These are phyloP conservation scores for Brevimyrus niger DNA, from an alignment of 2,113 vertebrate genomes.

Conservation along the genomic window DNA sequence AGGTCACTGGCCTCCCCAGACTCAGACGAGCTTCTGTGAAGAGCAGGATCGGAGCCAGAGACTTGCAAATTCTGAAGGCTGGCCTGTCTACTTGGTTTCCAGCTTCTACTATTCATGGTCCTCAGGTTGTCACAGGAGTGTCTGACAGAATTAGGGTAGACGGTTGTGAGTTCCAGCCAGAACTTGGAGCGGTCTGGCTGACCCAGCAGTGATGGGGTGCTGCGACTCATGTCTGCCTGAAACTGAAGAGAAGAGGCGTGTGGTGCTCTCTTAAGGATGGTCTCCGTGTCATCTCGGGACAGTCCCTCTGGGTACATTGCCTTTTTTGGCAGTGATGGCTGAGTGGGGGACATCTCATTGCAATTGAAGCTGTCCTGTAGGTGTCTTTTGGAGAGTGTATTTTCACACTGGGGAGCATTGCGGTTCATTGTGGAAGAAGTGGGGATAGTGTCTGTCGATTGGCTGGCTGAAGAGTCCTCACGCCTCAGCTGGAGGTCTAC, in stretches of 20 bases:
- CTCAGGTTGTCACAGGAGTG: conserved; percentile 77
- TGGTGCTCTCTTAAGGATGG: conserved; percentile 38
- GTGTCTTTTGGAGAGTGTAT: conserved; percentile 66
- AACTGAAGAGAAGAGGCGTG: conserved; percentile 49
- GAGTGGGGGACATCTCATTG: conserved; percentile 75
- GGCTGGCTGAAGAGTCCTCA: neutral
- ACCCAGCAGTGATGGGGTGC: conserved; percentile 73
- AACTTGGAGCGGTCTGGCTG: conserved; percentile 78
- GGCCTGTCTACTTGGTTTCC: conserved; percentile 28
- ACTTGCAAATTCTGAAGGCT: conserved; percentile 45
- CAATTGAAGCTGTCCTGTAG: conserved; percentile 72
- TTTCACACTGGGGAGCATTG: conserved; percentile 55
- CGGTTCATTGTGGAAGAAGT: conserved; percentile 43
- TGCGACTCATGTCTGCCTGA: conserved; percentile 75
- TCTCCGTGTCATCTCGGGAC: conserved; percentile 45
- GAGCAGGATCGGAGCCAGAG: conserved; percentile 24
- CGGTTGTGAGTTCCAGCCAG: conserved; percentile 71
- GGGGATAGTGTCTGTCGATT: conserved; percentile 10
- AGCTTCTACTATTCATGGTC: conserved; percentile 49
- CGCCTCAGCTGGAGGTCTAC: conserved; percentile 29
- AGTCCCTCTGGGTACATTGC: conserved; percentile 65
- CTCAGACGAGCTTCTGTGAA: conserved; percentile 53
- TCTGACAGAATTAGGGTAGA: conserved; percentile 65
- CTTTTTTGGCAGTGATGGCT: conserved; percentile 77
- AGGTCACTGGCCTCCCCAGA: conserved; percentile 42